These are phyloP conservation scores for Pachypeltis micranthus DNA, from an alignment of 1,140 invertebrate genomes.

Conservation along the genomic window DNA sequence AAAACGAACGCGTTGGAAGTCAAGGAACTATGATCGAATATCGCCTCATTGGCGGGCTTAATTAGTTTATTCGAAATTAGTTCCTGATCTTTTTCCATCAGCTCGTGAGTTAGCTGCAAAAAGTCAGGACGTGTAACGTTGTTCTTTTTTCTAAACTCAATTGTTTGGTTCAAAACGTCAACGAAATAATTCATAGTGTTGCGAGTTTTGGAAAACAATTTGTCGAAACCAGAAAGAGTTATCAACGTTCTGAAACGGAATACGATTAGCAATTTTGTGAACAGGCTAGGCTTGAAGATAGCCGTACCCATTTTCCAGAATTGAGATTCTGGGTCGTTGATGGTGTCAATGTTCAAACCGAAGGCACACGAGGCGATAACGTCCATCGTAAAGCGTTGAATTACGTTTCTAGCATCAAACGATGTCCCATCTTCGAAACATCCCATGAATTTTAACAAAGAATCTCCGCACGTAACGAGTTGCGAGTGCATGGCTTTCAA, in stretches of 20 bases:
- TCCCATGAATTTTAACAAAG: conserved; percentile 16
- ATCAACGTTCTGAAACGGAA: not conserved
- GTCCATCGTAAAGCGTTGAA: conserved; percentile 42
- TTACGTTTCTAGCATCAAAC: conserved; percentile 35
- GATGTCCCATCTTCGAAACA: conserved; percentile 6
- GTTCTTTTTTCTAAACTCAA: conserved; percentile 37
- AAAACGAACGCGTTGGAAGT: conserved; percentile 45
- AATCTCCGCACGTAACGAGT: conserved; percentile 14
- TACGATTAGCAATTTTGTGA: not conserved
- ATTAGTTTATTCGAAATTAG: not conserved
- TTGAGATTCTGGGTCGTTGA: conserved; percentile 40
- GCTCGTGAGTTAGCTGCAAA: conserved; percentile 38
- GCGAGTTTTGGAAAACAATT: conserved; percentile 23
- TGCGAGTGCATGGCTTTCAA: conserved; percentile 30
- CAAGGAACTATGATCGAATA: not conserved
- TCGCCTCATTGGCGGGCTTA: too few species aligned
- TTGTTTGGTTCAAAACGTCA: conserved; percentile 34
- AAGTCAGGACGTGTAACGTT: conserved; percentile 39
- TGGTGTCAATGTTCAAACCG: conserved; percentile 44
- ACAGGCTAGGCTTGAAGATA: conserved; percentile 21
- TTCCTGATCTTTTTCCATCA: conserved; percentile 32
- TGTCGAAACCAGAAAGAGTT: not conserved
- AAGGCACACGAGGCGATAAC: conserved; percentile 44
- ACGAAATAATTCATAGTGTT: conserved; percentile 37
- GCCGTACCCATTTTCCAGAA: conserved; percentile 35